These are phyloP conservation scores for Orchesella cincta DNA, from an alignment of 1,140 invertebrate species.

Conservation along the genomic window DNA sequence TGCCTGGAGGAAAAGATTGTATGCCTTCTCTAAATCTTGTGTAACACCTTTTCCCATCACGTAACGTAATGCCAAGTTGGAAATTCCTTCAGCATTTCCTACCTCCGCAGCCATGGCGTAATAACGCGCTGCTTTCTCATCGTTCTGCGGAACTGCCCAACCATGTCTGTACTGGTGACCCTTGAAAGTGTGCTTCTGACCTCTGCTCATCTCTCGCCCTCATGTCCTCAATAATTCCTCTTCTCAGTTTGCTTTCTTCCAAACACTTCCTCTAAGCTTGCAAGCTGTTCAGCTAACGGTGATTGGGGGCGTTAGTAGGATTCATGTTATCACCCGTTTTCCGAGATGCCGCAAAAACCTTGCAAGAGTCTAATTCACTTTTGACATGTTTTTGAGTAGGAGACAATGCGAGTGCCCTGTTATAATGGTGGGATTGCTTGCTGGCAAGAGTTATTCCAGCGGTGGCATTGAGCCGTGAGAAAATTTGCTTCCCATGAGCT, in stretches of 20 bases:
- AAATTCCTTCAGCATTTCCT: slow-evolving; percentile 32
- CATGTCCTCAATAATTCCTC: background rate
- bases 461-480: background rate
- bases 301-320: too few species aligned
- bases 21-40: slow-evolving; percentile 26
- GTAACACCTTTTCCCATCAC: background rate
- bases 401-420: background rate
- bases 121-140: background rate
- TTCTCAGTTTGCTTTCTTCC: background rate
- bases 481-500: background rate
- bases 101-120: background rate
- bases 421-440: background rate
- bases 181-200: background rate
- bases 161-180: background rate
- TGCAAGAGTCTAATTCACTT: background rate
- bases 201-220: background rate
- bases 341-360: background rate
- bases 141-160: background rate
- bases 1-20: background rate
- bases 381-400: background rate
- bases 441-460: background rate
- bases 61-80: slow-evolving; percentile 13
- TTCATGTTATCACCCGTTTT: background rate
- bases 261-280: background rate
- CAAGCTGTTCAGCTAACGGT: too few species aligned